phyloP scores from a whole-genome alignment of 1,140 invertebrate genomes.

The Elysia chlorotica region DNA sequence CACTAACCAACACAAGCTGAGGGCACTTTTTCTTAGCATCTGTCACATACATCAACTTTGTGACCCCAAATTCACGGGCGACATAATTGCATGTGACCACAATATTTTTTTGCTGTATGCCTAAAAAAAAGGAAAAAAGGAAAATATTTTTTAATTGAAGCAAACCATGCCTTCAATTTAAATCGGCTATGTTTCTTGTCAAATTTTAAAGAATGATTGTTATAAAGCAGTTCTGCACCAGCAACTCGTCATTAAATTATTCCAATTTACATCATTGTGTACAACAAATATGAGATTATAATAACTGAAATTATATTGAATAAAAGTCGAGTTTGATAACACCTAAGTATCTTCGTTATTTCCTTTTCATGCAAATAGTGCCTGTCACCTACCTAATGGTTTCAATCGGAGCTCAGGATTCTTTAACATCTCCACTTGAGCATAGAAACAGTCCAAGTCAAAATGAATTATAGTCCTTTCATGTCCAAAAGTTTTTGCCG shows the following conservation, averaged over 20 bases:
- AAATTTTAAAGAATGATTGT: background rate
- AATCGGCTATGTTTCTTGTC: background rate
- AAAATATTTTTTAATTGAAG: background rate
- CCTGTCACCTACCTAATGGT: conserved; percentile 40
- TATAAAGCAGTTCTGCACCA: background rate
- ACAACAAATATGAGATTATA: background rate
- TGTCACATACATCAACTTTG: conserved; percentile 42
- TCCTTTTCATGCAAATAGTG: background rate
- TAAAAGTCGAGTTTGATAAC: background rate
- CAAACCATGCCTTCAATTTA: background rate
- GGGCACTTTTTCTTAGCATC: conserved; percentile 51
- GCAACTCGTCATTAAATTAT: background rate
- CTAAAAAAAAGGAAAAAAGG: conserved; percentile 21
- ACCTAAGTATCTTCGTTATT: background rate
- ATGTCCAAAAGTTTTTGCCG: no score
- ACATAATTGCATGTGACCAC: conserved; percentile 51
- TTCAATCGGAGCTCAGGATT: conserved; percentile 44
- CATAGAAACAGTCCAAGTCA: conserved; percentile 56
- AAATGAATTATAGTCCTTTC: conserved; percentile 46
- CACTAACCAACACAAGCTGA: conserved; percentile 43
- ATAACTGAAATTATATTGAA: background rate
- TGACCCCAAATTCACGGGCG: conserved; percentile 41
- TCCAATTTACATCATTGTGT: background rate
- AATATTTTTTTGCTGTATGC: conserved; percentile 52
- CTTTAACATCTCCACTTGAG: conserved; percentile 54